Conservation (phyloP, 2,113 vertebrate genomes). For the Candoia aspera region DNA sequence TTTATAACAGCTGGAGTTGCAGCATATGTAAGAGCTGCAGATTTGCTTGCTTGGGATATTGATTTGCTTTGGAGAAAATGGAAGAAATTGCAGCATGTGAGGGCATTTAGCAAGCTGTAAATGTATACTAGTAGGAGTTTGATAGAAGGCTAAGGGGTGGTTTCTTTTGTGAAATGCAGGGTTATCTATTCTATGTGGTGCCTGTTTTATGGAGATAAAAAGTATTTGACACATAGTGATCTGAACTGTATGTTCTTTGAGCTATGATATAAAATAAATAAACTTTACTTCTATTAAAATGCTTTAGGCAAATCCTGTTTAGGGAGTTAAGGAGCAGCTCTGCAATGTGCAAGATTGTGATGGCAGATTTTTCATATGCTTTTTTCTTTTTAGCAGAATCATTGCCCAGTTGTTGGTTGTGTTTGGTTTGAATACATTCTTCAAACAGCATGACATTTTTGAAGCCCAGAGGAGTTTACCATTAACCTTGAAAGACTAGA, state of each 20-base stretch:
- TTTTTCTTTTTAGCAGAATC: neutral
- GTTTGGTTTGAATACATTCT: neutral
- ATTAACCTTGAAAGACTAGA: conserved; percentile 44
- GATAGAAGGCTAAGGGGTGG: neutral
- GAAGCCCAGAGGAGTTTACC: conserved; percentile 17
- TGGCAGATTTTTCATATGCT: neutral
- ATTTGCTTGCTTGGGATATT: neutral
- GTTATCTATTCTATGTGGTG: conserved; percentile 6
- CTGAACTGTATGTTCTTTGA: conserved; percentile 10
- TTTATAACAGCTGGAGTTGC: neutral
- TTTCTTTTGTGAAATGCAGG: neutral
- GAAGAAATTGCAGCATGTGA: neutral
- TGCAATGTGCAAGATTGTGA: neutral
- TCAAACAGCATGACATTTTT: neutral
- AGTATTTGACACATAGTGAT: neutral
- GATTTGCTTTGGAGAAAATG: neutral
- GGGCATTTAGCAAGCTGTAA: neutral
- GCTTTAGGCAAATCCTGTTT: neutral
- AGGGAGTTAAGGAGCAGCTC: neutral
- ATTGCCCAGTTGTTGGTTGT: neutral
- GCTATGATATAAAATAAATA: neutral
- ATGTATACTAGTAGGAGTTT: conserved; percentile 4
- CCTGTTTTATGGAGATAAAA: conserved; percentile 23
- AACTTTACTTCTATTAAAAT: neutral
- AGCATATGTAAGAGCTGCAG: neutral